Evolutionary conservation across 2,113 vertebrate species (phyloP), one percentile per base, ranked within the genome.

Genomic region (Seriola quinqueradiata): DNA sequence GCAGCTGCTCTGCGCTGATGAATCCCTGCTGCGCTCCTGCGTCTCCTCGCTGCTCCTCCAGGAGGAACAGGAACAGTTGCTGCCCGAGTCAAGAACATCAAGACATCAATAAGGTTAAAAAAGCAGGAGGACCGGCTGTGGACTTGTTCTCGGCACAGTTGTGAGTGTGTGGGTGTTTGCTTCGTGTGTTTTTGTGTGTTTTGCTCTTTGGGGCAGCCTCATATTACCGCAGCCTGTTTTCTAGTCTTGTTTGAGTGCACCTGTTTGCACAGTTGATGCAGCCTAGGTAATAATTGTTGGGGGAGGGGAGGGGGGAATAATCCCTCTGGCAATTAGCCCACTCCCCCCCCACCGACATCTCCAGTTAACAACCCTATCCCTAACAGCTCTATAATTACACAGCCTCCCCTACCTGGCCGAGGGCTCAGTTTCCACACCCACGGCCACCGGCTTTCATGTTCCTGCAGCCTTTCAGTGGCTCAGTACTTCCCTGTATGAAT

Each of bases 261-360:
- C 97, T 99, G 97, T 99, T 98, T 97, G 88, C 95, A 95, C 96
- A 95, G 96, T 96, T 97, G 97, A 95, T 97, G 96, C 95, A 95
- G 96, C 96, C 95, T 93, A 95, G 96, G 96, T 96, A 96, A 97
- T 97, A 97, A 97, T 96, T 97, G 93, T 82, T 69, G 75, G 55
- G 78, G n/a, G n/a, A 17, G 21, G 75, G 19, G 64, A 46, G 60
- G 79, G 23, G 96, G 93, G 93, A 92, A 93, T 97, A 98, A 98
- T 98, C 97, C 97, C 90, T 82, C 95, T 97, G 96, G 96, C 96
- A 96, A 96, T 96, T 94, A 95, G 92, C 90, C 94, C 70, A 55
- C 70, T 86, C 66, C 86, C 84, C 80, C 84, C 77, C 84, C 78
- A 14, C 65, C 86, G 66, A 77, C 87, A 77, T 87, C 96, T 95